Base-by-base conservation (phyloP, 2,797 vertebrate genomes). In the Takifugu ocellatus region DNA sequence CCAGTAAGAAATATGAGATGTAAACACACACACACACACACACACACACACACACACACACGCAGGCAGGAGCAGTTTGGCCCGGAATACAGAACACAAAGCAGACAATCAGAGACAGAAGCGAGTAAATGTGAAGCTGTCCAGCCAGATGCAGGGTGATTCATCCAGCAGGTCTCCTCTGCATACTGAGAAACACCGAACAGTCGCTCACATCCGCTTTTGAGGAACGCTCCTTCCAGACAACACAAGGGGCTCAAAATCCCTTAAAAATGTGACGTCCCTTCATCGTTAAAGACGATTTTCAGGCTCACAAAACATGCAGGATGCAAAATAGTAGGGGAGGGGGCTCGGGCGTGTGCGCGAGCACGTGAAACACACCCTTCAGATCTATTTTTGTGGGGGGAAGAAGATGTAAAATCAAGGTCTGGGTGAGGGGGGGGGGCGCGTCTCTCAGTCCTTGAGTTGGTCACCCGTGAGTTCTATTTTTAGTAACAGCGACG, bases 121-220 rank as follows among this genome's bases (percentile, higher is more conserved):
- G 49, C 16, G 48, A 43, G 39, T 9, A 26, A 6, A 36, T 6
- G 48, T 48, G 55, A 67, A 51, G 33, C 43, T 65, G 53, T 11
- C 12, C 26, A 60, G 48, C 31, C 55, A 56, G 52, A 57, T 54
- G 47, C 51, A 63, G 54, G 54, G 50, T 73, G 63, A 78, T 66
- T 79, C 62, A 78, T 71, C 62, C 66, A 9, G 55, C 49, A 56
- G 17, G 36, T 51, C 25, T 39, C 15, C 11, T 65, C 52, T 66
- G 69, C 54, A 58, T 25, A 52, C n/a, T 60, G 58, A 51, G 33
- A 54, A 49, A 61, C n/a, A 44, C 55, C 42, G 29, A 46, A 62
- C 33, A 33, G 33, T 2, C 33, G 7, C 6, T 11, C 33, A 33
- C 33, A 11, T 7, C 33, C 11, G 7, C 11, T 11, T 33, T 11